These are phyloP conservation scores for Triplophysa rosa DNA, from an alignment of 2,113 vertebrate genomes.

Conservation along the genomic window DNA sequence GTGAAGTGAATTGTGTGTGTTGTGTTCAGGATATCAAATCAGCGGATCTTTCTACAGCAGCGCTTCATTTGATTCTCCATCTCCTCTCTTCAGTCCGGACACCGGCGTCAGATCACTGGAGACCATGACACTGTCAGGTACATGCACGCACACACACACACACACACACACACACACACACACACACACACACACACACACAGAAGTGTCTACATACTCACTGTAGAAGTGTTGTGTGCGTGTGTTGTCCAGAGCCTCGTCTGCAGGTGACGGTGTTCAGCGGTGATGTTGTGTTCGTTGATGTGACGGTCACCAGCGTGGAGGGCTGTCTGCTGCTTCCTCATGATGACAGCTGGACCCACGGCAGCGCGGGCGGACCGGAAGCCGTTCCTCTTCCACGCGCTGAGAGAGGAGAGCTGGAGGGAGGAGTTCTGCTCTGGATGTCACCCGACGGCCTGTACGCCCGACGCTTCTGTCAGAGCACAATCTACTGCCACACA, in stretches of 20 bases:
- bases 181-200: no score
- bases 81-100: conserved; percentile 82
- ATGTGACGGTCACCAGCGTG: conserved; percentile 85
- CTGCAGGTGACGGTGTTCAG: conserved; percentile 87
- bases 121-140: conserved; percentile 85
- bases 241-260: conserved; percentile 78
- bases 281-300: conserved; percentile 83
- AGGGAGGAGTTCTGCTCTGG: conserved; percentile 88
- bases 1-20: background rate
- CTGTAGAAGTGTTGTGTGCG: no score
- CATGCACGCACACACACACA: conserved; percentile 42
- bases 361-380: conserved; percentile 70
- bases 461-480: conserved; percentile 87
- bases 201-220: no score
- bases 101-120: conserved; percentile 85
- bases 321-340: conserved; percentile 91
- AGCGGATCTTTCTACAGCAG: conserved; percentile 93
- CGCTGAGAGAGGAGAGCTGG: conserved; percentile 66
- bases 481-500: conserved; percentile 91
- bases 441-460: conserved; percentile 91
- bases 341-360: conserved; percentile 71
- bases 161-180: conserved; percentile 41
- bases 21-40: conserved; percentile 89
- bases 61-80: conserved; percentile 85
- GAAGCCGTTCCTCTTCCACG: conserved; percentile 82